phyloP scores from a whole-genome alignment of 2,113 vertebrate genomes.

The Siniperca chuatsi region DNA sequence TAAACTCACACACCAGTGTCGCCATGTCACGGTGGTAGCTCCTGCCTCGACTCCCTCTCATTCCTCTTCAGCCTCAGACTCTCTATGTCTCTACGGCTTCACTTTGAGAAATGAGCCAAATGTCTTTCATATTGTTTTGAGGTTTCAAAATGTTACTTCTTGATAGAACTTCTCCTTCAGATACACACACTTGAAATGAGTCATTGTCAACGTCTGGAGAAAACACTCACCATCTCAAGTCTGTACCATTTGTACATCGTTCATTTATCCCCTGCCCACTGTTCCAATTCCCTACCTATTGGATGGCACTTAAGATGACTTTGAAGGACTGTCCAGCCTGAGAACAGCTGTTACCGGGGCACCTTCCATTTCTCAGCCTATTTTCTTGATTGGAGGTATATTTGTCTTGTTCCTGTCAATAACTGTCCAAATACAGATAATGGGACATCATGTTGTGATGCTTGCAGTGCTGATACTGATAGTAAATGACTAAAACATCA shows the following conservation, averaged over 20 bases:
- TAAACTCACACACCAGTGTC: background rate
- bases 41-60: background rate
- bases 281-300: background rate
- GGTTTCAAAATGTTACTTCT: background rate
- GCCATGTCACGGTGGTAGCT: background rate
- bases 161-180: background rate
- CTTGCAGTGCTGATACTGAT: conserved; percentile 1
- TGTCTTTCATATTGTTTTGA: background rate
- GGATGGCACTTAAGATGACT: background rate
- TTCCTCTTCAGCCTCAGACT: background rate
- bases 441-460: background rate
- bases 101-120: background rate
- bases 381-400: background rate
- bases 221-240: background rate
- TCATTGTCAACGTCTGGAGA: background rate
- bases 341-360: background rate
- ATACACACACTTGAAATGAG: background rate
- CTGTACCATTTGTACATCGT: background rate
- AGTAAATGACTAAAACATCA: background rate
- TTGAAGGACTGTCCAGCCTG: background rate
- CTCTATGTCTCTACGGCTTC: too few species aligned
- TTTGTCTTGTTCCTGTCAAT: background rate
- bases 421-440: background rate
- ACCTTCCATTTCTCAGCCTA: background rate
- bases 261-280: background rate